Conservation (phyloP, 1,140 invertebrate genomes). For the Trichonephila inaurata region DNA sequence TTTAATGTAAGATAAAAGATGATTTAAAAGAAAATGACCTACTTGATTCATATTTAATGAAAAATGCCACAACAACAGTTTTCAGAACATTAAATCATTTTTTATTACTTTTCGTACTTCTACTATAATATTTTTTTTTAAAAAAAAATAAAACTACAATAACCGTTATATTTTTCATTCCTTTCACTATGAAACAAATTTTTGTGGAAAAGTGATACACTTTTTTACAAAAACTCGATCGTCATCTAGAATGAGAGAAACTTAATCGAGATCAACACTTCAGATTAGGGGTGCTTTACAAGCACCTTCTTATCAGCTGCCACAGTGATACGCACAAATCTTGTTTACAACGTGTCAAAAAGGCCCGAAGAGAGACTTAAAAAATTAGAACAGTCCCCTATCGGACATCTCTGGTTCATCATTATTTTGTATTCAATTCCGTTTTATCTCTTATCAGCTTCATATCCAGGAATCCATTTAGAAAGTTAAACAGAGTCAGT, state of each 20-base stretch:
- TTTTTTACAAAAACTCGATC: neutral
- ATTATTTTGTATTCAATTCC: neutral
- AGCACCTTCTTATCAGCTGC: neutral
- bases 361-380: neutral
- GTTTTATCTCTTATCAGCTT: neutral
- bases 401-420: neutral
- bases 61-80: too few species aligned
- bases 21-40: too few species aligned
- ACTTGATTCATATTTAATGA: too few species aligned
- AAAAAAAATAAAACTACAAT: too few species aligned
- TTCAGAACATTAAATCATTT: too few species aligned
- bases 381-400: neutral
- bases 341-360: slow-evolving; percentile 10
- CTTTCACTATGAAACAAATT: too few species aligned
- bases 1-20: too few species aligned
- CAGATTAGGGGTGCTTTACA: neutral
- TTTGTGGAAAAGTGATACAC: too few species aligned
- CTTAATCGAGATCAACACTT: neutral
- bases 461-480: neutral
- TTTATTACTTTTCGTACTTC: too few species aligned
- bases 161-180: too few species aligned
- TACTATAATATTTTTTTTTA: too few species aligned
- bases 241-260: neutral
- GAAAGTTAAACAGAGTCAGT: too few species aligned
- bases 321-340: neutral